Percentiles rank a stretch among this genome's conserved stretches.
Evolutionary conservation across 2,888 invertebrate species (phyloP).

Genomic region (Eubasilissa splendida): DNA sequence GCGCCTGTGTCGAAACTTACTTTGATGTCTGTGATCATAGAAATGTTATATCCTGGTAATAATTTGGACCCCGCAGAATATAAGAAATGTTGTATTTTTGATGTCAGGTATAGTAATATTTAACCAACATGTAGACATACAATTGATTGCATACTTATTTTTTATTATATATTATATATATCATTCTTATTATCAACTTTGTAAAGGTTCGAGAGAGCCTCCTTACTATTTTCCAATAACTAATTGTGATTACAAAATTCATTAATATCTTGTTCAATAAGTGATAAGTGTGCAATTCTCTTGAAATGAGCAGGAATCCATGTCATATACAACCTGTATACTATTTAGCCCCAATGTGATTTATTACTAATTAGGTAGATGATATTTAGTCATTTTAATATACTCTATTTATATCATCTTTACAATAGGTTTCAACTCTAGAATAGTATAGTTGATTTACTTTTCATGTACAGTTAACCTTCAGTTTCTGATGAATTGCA

Average conservation of each 20-base stretch:
- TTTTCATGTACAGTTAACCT: too few relatives aligned
- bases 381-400: not conserved
- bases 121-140: conserved; percentile 6
- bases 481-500: too few relatives aligned
- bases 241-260: too few relatives aligned
- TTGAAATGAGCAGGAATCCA: conserved; percentile 13
- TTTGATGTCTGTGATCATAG: conserved; percentile 37
- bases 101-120: conserved; percentile 9
- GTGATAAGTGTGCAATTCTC: conserved; percentile 11
- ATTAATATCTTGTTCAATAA: too few relatives aligned
- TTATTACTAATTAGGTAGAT: conserved; percentile 1
- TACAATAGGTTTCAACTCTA: too few relatives aligned
- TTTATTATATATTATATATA: too few relatives aligned
- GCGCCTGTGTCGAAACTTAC: conserved; percentile 12
- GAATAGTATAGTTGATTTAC: too few relatives aligned
- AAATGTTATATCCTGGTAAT: conserved; percentile 13
- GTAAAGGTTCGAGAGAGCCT: too few relatives aligned
- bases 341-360: conserved; percentile 43
- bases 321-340: conserved; percentile 21
- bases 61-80: conserved; percentile 29
- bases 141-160: conserved; percentile 5
- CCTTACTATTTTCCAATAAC: too few relatives aligned
- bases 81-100: conserved; percentile 4
- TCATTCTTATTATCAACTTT: too few relatives aligned
- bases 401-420: too few relatives aligned